These are phyloP conservation scores for Miltochrista miniata DNA, from an alignment of 2,888 invertebrate species.

Conservation along the genomic window DNA sequence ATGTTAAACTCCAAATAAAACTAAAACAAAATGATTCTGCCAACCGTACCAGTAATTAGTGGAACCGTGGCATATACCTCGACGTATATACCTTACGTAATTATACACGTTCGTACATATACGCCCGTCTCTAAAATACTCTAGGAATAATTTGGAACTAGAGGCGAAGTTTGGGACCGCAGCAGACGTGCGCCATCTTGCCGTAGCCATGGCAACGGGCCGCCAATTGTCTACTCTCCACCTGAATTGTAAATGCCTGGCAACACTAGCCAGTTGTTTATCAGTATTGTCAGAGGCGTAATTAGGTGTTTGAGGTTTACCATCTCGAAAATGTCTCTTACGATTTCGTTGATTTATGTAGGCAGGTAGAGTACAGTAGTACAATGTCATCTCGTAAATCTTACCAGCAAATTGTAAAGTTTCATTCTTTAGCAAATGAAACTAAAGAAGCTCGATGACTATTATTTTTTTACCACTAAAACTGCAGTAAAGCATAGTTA, in stretches of 20 bases:
- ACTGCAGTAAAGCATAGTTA: too few relatives aligned
- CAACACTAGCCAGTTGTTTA: slow-evolving; percentile 45
- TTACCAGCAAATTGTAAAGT: too few relatives aligned
- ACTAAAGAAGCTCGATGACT: too few relatives aligned
- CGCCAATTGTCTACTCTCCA: slow-evolving; percentile 73
- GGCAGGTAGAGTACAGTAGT: too few relatives aligned
- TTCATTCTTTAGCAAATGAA: too few relatives aligned
- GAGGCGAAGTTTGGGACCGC: slow-evolving; percentile 79
- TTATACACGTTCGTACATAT: slow-evolving; percentile 76
- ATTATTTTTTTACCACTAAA: too few relatives aligned
- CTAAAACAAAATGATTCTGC: slow-evolving; percentile 32
- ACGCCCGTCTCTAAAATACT: slow-evolving; percentile 70
- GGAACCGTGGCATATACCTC: slow-evolving; percentile 70
- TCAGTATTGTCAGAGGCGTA: slow-evolving; percentile 26
- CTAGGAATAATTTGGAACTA: slow-evolving; percentile 80
- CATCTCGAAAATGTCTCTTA: not conserved
- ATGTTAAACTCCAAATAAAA: too few relatives aligned
- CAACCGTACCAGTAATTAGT: slow-evolving; percentile 75
- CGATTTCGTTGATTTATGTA: not conserved
- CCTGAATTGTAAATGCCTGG: slow-evolving; percentile 76
- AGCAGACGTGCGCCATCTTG: slow-evolving; percentile 80
- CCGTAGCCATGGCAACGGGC: slow-evolving; percentile 72
- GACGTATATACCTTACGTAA: slow-evolving; percentile 70
- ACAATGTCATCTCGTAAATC: too few relatives aligned
- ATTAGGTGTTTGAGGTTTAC: not conserved